Conservation (phyloP, 1,140 invertebrate genomes). For the Pollicipes pollicipes region DNA sequence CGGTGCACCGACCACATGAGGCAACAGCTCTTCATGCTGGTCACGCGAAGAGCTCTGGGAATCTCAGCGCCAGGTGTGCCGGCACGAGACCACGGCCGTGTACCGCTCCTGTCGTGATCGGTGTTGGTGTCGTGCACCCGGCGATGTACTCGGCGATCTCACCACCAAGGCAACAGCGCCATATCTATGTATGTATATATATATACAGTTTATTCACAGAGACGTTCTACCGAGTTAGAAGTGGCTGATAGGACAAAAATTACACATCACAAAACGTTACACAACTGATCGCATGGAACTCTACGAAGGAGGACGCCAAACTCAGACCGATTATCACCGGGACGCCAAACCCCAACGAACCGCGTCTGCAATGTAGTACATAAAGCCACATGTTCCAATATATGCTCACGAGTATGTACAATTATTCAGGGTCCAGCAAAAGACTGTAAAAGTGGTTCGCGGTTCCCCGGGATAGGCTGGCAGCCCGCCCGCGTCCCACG, state of each 20-base stretch:
- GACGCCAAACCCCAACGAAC: neutral
- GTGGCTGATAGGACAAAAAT: slow-evolving; percentile 1
- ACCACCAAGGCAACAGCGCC: neutral
- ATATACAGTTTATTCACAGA: slow-evolving; percentile 2
- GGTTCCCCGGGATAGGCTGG: too few species aligned
- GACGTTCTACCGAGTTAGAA: neutral
- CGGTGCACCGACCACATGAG: too few species aligned
- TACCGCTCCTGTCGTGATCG: too few species aligned
- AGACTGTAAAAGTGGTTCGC: neutral
- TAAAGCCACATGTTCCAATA: neutral
- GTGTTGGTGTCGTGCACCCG: too few species aligned
- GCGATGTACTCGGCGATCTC: too few species aligned
- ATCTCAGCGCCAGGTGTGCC: too few species aligned
- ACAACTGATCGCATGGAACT: slow-evolving; percentile 1
- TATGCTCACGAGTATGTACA: neutral
- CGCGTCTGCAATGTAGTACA: neutral
- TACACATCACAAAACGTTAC: slow-evolving; percentile 2
- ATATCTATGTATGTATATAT: neutral
- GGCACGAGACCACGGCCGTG: too few species aligned
- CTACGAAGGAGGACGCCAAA: neutral
- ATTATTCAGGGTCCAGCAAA: neutral
- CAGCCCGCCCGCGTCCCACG: too few species aligned
- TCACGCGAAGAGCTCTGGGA: too few species aligned
- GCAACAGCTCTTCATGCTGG: too few species aligned
- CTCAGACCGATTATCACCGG: neutral